Evolutionary conservation across 2,888 invertebrate genomes (phyloP).

Genomic region (Nycteola revayana): DNA sequence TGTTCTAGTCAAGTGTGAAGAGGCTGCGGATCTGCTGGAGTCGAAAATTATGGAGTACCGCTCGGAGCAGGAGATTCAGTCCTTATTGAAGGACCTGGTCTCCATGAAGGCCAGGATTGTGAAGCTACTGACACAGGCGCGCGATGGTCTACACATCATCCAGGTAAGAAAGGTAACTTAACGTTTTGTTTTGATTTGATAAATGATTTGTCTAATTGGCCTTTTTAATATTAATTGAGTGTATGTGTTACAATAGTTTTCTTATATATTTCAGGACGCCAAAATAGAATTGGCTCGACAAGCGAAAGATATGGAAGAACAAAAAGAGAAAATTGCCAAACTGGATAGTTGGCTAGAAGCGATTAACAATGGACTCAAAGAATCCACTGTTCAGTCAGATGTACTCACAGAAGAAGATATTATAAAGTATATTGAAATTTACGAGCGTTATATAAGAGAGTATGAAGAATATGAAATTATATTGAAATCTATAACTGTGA

Average conservation of each 20-base stretch:
- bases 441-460: slow-evolving; percentile 69
- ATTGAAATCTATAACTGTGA: slow-evolving; percentile 68
- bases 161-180: slow-evolving; percentile 74
- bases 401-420: slow-evolving; percentile 64
- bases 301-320: slow-evolving; percentile 62
- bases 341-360: slow-evolving; percentile 76
- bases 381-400: slow-evolving; percentile 61
- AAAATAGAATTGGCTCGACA: slow-evolving; percentile 66
- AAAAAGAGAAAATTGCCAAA: slow-evolving; percentile 63
- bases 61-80: slow-evolving; percentile 84
- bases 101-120: slow-evolving; percentile 85
- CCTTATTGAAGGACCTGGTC: slow-evolving; percentile 78
- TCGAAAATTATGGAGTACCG: slow-evolving; percentile 83
- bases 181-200: no score
- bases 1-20: slow-evolving; percentile 86
- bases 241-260: no score
- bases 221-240: no score
- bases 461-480: slow-evolving; percentile 73
- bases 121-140: slow-evolving; percentile 85
- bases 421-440: slow-evolving; percentile 70
- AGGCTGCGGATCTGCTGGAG: slow-evolving; percentile 84
- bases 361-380: slow-evolving; percentile 74
- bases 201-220: no score
- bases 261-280: slow-evolving; percentile 58
- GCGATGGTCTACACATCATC: slow-evolving; percentile 83